Percentiles rank a stretch among this genome's conserved stretches.
Evolutionary conservation across 2,113 vertebrate genomes (phyloP).

Genomic region (Hymenochirus boettgeri): DNA sequence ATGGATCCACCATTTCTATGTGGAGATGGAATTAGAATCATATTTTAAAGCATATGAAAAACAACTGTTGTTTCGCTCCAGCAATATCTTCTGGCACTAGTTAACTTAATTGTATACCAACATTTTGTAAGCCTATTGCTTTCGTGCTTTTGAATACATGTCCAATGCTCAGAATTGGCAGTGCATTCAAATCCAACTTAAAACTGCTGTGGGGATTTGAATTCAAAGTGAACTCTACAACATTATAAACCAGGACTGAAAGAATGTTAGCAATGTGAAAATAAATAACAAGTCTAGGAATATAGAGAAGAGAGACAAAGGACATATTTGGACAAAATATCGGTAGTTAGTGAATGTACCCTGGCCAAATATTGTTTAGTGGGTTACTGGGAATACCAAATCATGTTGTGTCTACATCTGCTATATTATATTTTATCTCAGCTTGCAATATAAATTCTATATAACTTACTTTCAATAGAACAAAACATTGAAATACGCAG

Average conservation of each 20-base stretch:
- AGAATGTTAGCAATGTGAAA: slow-evolving; percentile 28
- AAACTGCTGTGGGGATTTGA: slow-evolving; percentile 21
- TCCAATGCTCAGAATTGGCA: slow-evolving; percentile 1
- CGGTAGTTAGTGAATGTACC: background rate
- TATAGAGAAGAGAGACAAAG: slow-evolving; percentile 25
- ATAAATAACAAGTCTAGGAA: slow-evolving; percentile 35
- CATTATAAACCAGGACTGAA: slow-evolving; percentile 16
- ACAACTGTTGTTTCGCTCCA: slow-evolving; percentile 19
- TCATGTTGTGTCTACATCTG: too few relatives aligned
- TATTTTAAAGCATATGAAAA: slow-evolving; percentile 38
- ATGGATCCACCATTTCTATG: slow-evolving; percentile 12
- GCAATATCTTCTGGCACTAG: slow-evolving; percentile 35
- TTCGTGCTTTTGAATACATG: slow-evolving; percentile 32
- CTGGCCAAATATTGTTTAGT: background rate
- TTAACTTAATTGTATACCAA: background rate
- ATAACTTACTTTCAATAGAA: too few relatives aligned
- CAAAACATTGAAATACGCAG: too few relatives aligned
- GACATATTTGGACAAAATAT: slow-evolving; percentile 6
- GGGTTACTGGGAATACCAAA: background rate
- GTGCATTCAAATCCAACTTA: slow-evolving; percentile 32
- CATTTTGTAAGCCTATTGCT: slow-evolving; percentile 29
- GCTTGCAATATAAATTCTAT: too few relatives aligned
- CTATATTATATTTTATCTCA: too few relatives aligned
- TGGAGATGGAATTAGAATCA: background rate
- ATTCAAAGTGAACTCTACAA: slow-evolving; percentile 28